phyloP scores from a whole-genome alignment of 2,113 vertebrate species.

The Poeciliopsis prolifica region DNA sequence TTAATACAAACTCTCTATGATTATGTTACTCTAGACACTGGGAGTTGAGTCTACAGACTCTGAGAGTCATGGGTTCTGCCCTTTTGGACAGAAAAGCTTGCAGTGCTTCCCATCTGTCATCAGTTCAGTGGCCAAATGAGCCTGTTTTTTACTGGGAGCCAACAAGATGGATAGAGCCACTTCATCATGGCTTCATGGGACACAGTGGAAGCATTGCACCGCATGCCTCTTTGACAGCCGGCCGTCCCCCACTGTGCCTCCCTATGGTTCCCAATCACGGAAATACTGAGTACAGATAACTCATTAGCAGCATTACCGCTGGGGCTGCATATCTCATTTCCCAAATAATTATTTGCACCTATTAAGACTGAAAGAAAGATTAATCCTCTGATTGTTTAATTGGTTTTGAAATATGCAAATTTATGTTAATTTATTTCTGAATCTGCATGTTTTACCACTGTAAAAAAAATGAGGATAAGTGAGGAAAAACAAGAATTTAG shows the following conservation, averaged over 20 bases:
- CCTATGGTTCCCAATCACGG: slow-evolving; percentile 57
- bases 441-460: background rate
- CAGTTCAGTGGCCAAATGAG: slow-evolving; percentile 55
- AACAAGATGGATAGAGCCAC: slow-evolving; percentile 67
- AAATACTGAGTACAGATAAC: slow-evolving; percentile 39
- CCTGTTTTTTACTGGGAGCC: slow-evolving; percentile 60
- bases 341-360: slow-evolving; percentile 38
- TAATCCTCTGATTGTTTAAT: slow-evolving; percentile 14
- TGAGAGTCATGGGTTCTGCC: slow-evolving; percentile 55
- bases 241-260: slow-evolving; percentile 41
- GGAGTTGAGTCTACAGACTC: slow-evolving; percentile 43
- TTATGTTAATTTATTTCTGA: background rate
- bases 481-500: background rate
- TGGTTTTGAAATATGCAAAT: background rate
- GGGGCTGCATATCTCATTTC: slow-evolving; percentile 30
- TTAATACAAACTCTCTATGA: slow-evolving; percentile 12
- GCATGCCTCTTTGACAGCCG: slow-evolving; percentile 61
- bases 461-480: background rate
- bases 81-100: slow-evolving; percentile 58
- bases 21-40: slow-evolving; percentile 19
- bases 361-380: slow-evolving; percentile 9
- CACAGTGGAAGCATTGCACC: slow-evolving; percentile 41
- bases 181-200: slow-evolving; percentile 57
- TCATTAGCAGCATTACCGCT: slow-evolving; percentile 45
- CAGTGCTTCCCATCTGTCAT: slow-evolving; percentile 65